Base-by-base conservation (phyloP, 2,113 vertebrate genomes). In the Cyrtonyx montezumae region DNA sequence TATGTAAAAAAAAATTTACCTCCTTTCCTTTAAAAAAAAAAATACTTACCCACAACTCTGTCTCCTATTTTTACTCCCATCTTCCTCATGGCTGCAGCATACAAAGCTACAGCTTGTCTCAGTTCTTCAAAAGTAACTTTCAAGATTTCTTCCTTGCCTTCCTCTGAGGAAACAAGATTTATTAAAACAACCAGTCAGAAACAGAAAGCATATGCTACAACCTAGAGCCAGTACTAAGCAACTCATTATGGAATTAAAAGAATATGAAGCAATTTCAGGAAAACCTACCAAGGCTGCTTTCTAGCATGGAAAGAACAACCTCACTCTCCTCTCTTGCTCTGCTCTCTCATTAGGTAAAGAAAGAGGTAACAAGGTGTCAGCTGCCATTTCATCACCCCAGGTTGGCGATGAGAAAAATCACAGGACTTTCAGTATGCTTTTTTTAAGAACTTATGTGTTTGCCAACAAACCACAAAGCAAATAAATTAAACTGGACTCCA, bases 101-200 rank as follows among this genome's bases (percentile, higher is more conserved):
- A 99, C 94, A 99, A 66, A 4, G 99, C 99, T 34, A 99, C 99
- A 11, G 98, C 97, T 22, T 98, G 97, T 93, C 98, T 97, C 91
- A 99, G 91, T 79, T 99, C 98, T 56, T 98, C 97, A 79, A 98
- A 99, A 15, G 99, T 99, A 96, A 99, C 98, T 97, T 99, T 99
- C 66, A 88, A 51, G 3, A 99, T 98, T 87, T 99, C 98, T 69
- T 99, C 99, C n/a, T 97, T 98, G 36, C 98, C 98, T 97, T 99
- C 99, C 62, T 97, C 99, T 99, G 94, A 49, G n/a, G 74, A 96
- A 55, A 94, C 40, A 86, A 12, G n/a, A 88, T 69, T 48, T 68
- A 30, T 8, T 42, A 65, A 68, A 88, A 15, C 23, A 25, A 45
- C 4, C 32, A 61, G 23, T 88, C 26, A 95, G 34, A 94, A 85